Evolutionary conservation across 92 coral and sea anemone genomes (phyloP), one percentile per base, ranked within the genome.

Genomic region (Anthopleura xanthogrammica): DNA sequence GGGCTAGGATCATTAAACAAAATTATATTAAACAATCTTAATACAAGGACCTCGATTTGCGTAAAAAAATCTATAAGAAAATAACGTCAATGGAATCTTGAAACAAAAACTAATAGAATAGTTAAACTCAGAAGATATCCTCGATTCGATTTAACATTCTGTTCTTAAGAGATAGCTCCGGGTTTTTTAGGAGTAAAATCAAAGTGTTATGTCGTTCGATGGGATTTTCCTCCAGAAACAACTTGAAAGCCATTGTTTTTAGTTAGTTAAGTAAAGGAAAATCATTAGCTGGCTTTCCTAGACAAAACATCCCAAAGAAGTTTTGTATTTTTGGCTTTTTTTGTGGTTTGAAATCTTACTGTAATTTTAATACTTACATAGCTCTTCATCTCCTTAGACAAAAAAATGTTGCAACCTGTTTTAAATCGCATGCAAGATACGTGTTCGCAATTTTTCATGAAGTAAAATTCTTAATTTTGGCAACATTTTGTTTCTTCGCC

Each of bases 11-110:
- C 70, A 62, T 68, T 23, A 68, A 23, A 12, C 43, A 68, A 68
- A 68, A 68, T 68, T 62, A 62, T n/a, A 62, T 62, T 68, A 68
- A 68, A 68, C 74, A 68, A 68, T 24, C 42, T 3, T 9, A 68
- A 68, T 36, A 24, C 41, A 36, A 23, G 42, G 16, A 36, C 41
- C 29, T 68, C 77, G 48, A 13, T 22, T 16, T 72, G 50, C 52
- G 14, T 4, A 40, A 72, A 62, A 20, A 20, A 8, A 62, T 20
- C 10, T 20, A 62, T 20, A 2, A 58, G 5, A 20, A 62, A n/a
- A 62, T 5, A 62, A 20, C 12, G 7, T 22, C 10, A 20, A 62
- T n/a, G 19, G 5, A 62, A 62, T 20, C 70, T 0, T 20, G 70
- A 8, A 62, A 46, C 50, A 9, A 46, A 46, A 46, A 8, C 70